Evolutionary conservation across 2,113 vertebrate genomes (phyloP).

Genomic region (Sorex fumeus): DNA sequence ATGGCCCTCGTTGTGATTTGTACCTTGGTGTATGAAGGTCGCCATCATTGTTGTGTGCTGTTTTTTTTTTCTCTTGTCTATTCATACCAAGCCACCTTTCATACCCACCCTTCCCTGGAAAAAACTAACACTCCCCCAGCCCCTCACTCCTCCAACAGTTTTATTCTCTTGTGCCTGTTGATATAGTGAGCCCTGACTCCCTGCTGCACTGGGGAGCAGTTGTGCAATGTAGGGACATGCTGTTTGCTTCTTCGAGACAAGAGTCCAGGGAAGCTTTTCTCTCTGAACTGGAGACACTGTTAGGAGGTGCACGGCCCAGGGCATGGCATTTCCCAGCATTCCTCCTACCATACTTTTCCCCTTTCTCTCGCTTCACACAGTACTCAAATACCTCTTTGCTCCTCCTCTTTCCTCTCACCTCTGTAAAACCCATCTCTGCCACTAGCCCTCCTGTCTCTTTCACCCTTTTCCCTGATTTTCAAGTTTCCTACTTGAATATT

Average conservation of each 20-base stretch:
- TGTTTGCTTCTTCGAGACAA: background rate
- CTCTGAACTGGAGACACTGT: background rate
- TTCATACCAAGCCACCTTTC: slow-evolving; percentile 24
- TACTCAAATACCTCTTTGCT: background rate
- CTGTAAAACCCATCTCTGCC: background rate
- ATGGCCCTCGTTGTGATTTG: background rate
- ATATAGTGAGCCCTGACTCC: background rate
- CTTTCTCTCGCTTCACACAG: background rate
- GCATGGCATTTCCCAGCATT: background rate
- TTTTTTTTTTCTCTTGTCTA: background rate
- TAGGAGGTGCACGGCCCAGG: background rate
- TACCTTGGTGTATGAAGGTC: too few relatives aligned
- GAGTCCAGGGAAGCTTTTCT: background rate
- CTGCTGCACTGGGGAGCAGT: fast-evolving
- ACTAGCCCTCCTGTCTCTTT: background rate
- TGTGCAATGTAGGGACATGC: background rate
- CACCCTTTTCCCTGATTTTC: slow-evolving; percentile 17
- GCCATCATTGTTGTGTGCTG: background rate
- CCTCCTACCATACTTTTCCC: too few relatives aligned
- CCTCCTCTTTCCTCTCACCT: background rate
- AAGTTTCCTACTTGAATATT: background rate
- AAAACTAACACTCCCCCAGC: background rate
- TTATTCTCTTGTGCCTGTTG: too few relatives aligned
- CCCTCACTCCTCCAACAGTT: too few relatives aligned
- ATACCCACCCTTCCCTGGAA: background rate